Base-by-base conservation (phyloP, 2,888 invertebrate genomes). In the Ferdinandea cuprea region DNA sequence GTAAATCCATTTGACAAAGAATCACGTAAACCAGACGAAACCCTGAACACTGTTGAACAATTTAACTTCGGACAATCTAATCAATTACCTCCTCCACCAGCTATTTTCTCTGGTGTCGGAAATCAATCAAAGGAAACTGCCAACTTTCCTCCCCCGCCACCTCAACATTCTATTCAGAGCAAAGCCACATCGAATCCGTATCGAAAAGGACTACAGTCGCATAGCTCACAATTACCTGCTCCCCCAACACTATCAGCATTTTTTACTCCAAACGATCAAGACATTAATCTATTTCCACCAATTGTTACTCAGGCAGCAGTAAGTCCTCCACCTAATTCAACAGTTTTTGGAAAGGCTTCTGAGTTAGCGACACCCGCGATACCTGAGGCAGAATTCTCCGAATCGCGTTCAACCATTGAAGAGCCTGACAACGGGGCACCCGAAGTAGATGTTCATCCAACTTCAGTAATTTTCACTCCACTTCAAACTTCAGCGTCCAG, bases 91-190 rank as follows among this genome's bases (percentile, higher is more conserved):
- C 83, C 83, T 19, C 83, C 77, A 3, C 83, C 83, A 68, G 37
- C 37, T 0, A 35, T 11, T 15, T 19, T n/a, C 50, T 54, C 56
- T 50, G 78, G 66, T 11, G 30, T 19, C 11, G 32, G 48, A 30
- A 30, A 56, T 0, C 13, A 25, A 30, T 72, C 78, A 6, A 83
- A 68, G 17, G 83, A 83, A 73, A 68, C 72, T n/a, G 77, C 83
- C 1, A 83, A 83, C 28, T 83, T 83, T 63, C 83, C 83, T 3
- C 83, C 83, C 37, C 83, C 83, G 28, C 83, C 83, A 44, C 83
- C 83, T 7, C 81, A 81, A 9, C 58, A 81, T 17, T 71, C 66
- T n/a, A 37, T 81, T 17, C 59, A 71, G 19, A 66, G 71, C 28
- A 54, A 59, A 25, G 52, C 32, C 7, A 58, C 15, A 28, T 66